phyloP scores from a whole-genome alignment of 2,113 vertebrate genomes.

The Epinephelus cyanopodus region DNA sequence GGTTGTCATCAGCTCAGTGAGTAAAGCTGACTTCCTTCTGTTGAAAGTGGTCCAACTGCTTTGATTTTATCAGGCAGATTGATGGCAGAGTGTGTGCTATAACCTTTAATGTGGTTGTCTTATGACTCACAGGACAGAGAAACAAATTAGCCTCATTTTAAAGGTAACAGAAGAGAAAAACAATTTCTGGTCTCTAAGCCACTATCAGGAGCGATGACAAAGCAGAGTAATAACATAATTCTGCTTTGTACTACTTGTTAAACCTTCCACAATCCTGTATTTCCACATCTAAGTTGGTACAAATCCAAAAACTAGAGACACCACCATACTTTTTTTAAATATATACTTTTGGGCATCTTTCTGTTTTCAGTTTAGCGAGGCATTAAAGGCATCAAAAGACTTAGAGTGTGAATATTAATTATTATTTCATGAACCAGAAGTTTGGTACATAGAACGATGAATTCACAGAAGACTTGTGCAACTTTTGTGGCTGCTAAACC shows the following conservation, averaged over 20 bases:
- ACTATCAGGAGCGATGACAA: neutral
- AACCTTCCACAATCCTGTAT: neutral
- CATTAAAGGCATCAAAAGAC: too few relatives aligned
- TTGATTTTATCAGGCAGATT: slow-evolving; percentile 3
- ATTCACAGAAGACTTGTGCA: too few relatives aligned
- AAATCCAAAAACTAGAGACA: neutral
- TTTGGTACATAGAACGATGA: too few relatives aligned
- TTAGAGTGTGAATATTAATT: too few relatives aligned
- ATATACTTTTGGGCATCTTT: too few relatives aligned
- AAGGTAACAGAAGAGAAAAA: neutral
- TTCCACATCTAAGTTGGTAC: neutral
- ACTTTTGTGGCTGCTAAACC: too few relatives aligned
- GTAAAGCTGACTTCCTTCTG: neutral
- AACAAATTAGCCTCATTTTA: neutral
- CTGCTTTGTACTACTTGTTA: neutral
- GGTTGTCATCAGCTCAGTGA: neutral
- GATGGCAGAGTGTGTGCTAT: neutral
- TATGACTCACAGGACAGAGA: neutral
- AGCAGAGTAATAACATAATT: neutral
- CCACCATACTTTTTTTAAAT: too few relatives aligned
- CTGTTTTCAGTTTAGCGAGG: too few relatives aligned
- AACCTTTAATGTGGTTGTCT: neutral
- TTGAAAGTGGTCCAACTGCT: neutral
- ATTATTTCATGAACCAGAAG: too few relatives aligned
- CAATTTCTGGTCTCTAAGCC: neutral